Evolutionary conservation across 2,888 invertebrate species (phyloP), one percentile per base, ranked within the genome.

Genomic region (Zelleria hepariella): DNA sequence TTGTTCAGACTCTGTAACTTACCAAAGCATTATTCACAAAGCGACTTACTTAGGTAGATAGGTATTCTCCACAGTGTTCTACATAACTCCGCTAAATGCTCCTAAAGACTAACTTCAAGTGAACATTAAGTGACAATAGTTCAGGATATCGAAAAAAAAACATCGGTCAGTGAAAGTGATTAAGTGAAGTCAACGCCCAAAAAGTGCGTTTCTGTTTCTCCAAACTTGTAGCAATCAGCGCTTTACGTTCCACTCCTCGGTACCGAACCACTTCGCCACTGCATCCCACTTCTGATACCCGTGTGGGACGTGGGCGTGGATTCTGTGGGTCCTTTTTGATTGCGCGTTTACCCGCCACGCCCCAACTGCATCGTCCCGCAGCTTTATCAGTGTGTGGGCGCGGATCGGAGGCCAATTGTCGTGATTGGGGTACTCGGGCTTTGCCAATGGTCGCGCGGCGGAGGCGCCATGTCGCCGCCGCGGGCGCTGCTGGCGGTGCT

Each of bases 401-500:
- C 5, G 3, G 49, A n/a, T 21, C 20, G 21, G 21, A 49, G 49
- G 15, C 8, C 32, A 5, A 65, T 67, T 74, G 62, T 75, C 77
- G 84, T 73, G 75, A 84, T 83, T 78, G 85, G 85, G 74, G 75
- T 71, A 67, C 72, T 68, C 75, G 73, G 67, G 74, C 77, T 77
- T 74, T 72, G 81, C 78, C 85, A 86, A 88, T 88, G 88, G 86
- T 83, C 80, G 78, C 80, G 80, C 81, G 82, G 78, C 80, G 82
- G 70, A 69, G 73, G 77, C 78, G 74, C 75, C 69, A 87, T 88
- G 88, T 84, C 86, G 81, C 86, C 87, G 84, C 81, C 86, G 83
- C 81, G 88, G 80, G 87, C 87, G 79, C 75, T 88, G 77, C 84
- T 88, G 69, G 86, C 86, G 77, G 78, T 73, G 68, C 80, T 88